Percentiles rank a stretch among this genome's conserved stretches.
Evolutionary conservation across 2,888 invertebrate genomes (phyloP).

Genomic region (Allygus modestus): DNA sequence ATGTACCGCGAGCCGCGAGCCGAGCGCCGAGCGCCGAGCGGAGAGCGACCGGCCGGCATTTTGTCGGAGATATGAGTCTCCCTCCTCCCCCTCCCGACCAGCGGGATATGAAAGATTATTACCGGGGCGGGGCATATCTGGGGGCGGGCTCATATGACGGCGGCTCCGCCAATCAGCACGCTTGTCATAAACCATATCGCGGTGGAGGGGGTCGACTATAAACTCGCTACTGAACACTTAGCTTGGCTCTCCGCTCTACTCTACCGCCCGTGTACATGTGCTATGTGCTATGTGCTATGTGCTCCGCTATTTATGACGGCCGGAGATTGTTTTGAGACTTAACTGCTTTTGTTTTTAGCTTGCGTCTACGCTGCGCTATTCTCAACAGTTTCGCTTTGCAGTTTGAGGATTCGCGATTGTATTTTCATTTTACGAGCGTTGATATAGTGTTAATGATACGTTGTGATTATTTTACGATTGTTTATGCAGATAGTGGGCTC

Average conservation of each 20-base stretch:
- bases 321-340: not conserved
- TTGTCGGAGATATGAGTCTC: constrained; percentile 58
- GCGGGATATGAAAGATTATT: constrained; percentile 65
- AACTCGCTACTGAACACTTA: not conserved
- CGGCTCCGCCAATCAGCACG: constrained; percentile 53
- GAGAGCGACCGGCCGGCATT: constrained; percentile 46
- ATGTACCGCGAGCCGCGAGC: not conserved
- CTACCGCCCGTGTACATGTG: constrained; percentile 8
- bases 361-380: not conserved
- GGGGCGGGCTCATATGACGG: constrained; percentile 62
- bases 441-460: too few relatives aligned
- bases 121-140: constrained; percentile 65
- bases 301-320: constrained; percentile 22
- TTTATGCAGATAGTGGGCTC: too few relatives aligned
- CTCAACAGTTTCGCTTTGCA: not conserved
- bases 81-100: constrained; percentile 25
- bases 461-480: too few relatives aligned
- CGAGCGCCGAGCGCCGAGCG: not conserved
- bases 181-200: constrained; percentile 65
- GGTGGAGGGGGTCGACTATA: constrained; percentile 58
- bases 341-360: constrained; percentile 25
- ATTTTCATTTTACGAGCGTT: too few relatives aligned
- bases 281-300: not conserved
- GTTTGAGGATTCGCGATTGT: too few relatives aligned
- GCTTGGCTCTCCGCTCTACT: constrained; percentile 12